phyloP scores from a whole-genome alignment of 1,140 invertebrate genomes.

The Temnothorax nylanderi region DNA sequence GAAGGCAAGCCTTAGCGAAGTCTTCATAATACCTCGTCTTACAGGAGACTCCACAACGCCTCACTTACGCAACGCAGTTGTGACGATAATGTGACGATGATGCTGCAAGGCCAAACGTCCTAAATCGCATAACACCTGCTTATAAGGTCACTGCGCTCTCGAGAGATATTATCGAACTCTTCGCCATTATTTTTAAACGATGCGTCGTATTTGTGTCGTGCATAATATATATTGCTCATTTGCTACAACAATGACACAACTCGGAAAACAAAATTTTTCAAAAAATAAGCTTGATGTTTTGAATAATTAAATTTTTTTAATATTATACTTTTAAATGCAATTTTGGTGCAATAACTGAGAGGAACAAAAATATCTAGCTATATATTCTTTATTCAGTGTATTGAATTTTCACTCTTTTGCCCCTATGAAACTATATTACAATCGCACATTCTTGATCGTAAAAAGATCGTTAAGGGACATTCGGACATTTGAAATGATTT shows the following conservation, averaged over 20 bases:
- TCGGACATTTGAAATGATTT: background rate
- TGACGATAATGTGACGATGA: slow-evolving; percentile 15
- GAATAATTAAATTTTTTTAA: no score
- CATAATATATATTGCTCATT: background rate
- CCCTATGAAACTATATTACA: background rate
- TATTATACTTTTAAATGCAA: no score
- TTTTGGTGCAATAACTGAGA: no score
- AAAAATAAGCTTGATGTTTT: no score
- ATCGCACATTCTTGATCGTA: background rate
- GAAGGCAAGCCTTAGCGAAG: slow-evolving; percentile 14
- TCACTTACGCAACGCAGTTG: slow-evolving; percentile 51
- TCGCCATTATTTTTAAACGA: slow-evolving; percentile 18
- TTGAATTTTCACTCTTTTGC: background rate
- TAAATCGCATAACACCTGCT: slow-evolving; percentile 52
- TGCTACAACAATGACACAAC: no score
- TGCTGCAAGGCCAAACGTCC: slow-evolving; percentile 56
- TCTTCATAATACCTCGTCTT: slow-evolving; percentile 44
- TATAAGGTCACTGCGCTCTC: slow-evolving; percentile 50
- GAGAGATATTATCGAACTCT: slow-evolving; percentile 23
- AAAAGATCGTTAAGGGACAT: background rate
- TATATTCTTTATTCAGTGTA: no score
- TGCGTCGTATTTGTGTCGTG: slow-evolving; percentile 11
- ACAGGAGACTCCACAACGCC: background rate
- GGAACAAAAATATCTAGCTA: no score
- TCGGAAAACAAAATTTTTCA: no score